Base-by-base conservation (phyloP, 1,140 invertebrate species). In the Polyergus mexicanus region DNA sequence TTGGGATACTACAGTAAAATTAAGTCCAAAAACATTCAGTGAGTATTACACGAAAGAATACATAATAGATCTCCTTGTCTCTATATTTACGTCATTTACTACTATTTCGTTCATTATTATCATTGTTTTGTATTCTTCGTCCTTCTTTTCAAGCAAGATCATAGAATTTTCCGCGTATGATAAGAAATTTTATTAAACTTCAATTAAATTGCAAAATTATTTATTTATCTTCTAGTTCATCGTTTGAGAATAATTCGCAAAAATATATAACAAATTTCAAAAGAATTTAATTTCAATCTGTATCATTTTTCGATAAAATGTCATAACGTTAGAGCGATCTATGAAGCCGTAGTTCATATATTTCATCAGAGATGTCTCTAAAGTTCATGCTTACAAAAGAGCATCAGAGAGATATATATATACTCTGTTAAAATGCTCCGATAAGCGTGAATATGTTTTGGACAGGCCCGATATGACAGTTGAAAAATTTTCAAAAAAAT, bases 1-100 rank as follows among this genome's bases (percentile, higher is more conserved):
- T 86, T 98, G 97, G 97, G 97, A 97, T 85, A 96, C 95, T 0
- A 94, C 96, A 28, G 96, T 95, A 80, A 91, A 95, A 1, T 94
- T 97, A 11, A 94, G 92, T 13, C 92, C 95, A 0, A 85, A 89
- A 25, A 93, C 91, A 1, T 95, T 95, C 83, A 78, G 94, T 95
- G 80, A 94, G 92, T 92, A 85, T 51, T 11, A 7, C 3, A 25
- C 2, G 3, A 41, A n/a, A 25, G 44, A 75, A 85, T 68, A 3
- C 7, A 62, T 35, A 51, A 22, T 25, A 62, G 22, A 1, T 51
- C 16, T 38, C 35, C 1, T 22, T 44, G n/a, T 25, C 13, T 38
- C 35, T 54, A 58, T 58, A 38, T 8, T 10, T 38, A 35, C 3
- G 16, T 19, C 47, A 38, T 35, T n/a, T 35, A 51, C 16, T 8